Evolutionary conservation across 2,888 invertebrate genomes (phyloP).

Genomic region (Aquatica leii): DNA sequence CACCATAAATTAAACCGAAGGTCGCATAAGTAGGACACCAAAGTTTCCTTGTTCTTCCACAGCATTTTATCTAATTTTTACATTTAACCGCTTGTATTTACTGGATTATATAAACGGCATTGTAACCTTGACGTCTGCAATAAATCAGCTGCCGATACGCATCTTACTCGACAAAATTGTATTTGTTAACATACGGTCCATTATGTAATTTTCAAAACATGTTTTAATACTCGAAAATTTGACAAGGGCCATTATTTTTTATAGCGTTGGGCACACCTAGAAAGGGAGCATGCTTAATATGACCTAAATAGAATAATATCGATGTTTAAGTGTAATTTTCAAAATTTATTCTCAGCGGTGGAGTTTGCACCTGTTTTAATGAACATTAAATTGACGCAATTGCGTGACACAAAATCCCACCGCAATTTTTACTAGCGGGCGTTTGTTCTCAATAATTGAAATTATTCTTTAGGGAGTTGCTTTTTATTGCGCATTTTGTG

Average conservation of each 20-base stretch:
- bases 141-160: neutral
- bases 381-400: no score
- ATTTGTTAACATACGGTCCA: neutral
- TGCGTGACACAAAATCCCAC: constrained; percentile 11
- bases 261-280: constrained; percentile 35
- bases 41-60: constrained; percentile 15
- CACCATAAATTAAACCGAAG: constrained; percentile 23
- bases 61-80: constrained; percentile 14
- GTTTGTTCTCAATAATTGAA: constrained; percentile 7
- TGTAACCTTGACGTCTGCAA: neutral
- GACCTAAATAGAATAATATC: constrained; percentile 40
- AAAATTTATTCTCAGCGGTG: neutral
- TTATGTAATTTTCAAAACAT: neutral
- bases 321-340: no score
- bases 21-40: constrained; percentile 8
- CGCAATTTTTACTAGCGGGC: constrained; percentile 10
- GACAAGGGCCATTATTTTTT: constrained; percentile 7
- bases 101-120: constrained; percentile 4
- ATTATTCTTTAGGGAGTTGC: no score
- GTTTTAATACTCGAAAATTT: neutral
- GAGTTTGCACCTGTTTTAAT: constrained; percentile 1
- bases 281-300: constrained; percentile 35
- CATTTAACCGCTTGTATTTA: neutral
- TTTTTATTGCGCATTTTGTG: no score
- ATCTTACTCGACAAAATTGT: no score